phyloP scores from a whole-genome alignment of 2,888 invertebrate species.

The Apomyelois bistriatella region DNA sequence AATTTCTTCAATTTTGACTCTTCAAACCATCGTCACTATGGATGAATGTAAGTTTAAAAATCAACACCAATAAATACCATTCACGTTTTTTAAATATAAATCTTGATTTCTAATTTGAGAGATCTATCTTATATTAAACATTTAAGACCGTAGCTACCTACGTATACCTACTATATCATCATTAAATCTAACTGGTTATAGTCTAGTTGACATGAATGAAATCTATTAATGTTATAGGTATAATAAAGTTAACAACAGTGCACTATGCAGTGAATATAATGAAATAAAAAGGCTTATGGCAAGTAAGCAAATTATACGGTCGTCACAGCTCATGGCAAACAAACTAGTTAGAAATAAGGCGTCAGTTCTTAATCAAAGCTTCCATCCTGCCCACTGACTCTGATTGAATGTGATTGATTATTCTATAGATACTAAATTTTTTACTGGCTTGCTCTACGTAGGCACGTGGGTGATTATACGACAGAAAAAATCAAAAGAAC shows the following conservation, averaged over 20 bases:
- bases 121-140: neutral
- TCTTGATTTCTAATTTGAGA: neutral
- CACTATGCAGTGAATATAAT: slow-evolving; percentile 11
- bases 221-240: slow-evolving; percentile 19
- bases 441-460: slow-evolving; percentile 33
- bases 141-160: neutral
- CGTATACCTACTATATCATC: neutral
- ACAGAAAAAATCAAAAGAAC: slow-evolving; percentile 25
- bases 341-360: slow-evolving; percentile 7
- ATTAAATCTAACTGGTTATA: slow-evolving; percentile 2
- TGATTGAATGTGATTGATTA: slow-evolving; percentile 47
- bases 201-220: slow-evolving; percentile 18
- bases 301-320: slow-evolving; percentile 16
- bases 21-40: too few relatives aligned
- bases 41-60: too few relatives aligned
- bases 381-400: slow-evolving; percentile 26
- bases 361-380: slow-evolving; percentile 12
- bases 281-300: slow-evolving; percentile 16
- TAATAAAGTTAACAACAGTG: slow-evolving; percentile 5
- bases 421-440: slow-evolving; percentile 37
- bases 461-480: slow-evolving; percentile 34
- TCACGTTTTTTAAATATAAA: too few relatives aligned
- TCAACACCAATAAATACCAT: neutral
- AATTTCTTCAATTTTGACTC: too few relatives aligned
- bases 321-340: slow-evolving; percentile 12